These are phyloP conservation scores for Willowsia nigromaculata DNA, from an alignment of 2,888 invertebrate species.

Conservation along the genomic window DNA sequence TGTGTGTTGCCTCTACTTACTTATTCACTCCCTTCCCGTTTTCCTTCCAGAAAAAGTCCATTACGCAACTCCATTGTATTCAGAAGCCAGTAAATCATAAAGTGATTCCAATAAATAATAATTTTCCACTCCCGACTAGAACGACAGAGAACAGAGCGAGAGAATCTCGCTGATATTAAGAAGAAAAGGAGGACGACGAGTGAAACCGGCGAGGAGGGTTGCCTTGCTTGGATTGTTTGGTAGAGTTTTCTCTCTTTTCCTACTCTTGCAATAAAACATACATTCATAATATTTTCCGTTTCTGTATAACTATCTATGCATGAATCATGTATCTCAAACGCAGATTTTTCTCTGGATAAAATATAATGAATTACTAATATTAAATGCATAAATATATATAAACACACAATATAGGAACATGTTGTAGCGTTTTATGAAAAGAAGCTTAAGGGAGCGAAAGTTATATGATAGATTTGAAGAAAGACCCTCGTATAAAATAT, in stretches of 20 bases:
- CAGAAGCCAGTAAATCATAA: conserved; percentile 74
- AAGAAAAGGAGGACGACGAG: conserved; percentile 28
- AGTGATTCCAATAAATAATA: conserved; percentile 74
- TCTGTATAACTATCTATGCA: conserved; percentile 37
- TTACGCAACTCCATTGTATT: conserved; percentile 74
- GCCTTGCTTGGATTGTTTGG: neutral
- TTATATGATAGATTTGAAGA: neutral
- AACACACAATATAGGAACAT: neutral
- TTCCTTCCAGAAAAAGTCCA: conserved; percentile 68
- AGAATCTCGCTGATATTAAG: conserved; percentile 61
- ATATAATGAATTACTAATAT: conserved; percentile 60
- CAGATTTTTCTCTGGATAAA: conserved; percentile 69
- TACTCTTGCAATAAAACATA: conserved; percentile 28
- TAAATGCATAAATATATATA: conserved; percentile 2
- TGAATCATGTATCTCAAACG: conserved; percentile 54
- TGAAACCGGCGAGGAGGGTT: conserved; percentile 5
- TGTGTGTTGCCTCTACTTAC: conserved; percentile 4
- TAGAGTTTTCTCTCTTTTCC: conserved; percentile 8
- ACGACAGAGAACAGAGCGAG: conserved; percentile 24
- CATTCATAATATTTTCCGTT: conserved; percentile 22
- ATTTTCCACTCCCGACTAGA: conserved; percentile 63
- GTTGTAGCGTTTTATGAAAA: neutral
- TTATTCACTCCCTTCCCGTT: conserved; percentile 25
- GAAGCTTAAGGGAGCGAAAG: neutral
- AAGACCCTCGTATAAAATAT: conserved; percentile 60